Evolutionary conservation across 2,888 invertebrate species (phyloP).

Genomic region (Anoncus sp.): DNA sequence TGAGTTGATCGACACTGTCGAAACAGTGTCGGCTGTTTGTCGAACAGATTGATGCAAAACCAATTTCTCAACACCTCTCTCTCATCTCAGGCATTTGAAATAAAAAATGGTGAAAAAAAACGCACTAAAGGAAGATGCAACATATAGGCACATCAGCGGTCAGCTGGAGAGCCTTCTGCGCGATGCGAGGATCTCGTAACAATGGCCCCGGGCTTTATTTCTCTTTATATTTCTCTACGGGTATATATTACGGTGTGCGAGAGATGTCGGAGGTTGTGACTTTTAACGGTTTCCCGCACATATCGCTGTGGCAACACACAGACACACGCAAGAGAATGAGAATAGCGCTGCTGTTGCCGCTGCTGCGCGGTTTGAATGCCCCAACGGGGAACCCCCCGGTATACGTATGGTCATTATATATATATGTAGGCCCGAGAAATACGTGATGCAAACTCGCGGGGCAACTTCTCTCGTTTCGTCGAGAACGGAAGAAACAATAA

Average conservation of each 20-base stretch:
- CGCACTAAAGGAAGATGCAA: slow-evolving; percentile 17
- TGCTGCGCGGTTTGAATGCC: slow-evolving; percentile 45
- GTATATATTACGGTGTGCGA: slow-evolving; percentile 51
- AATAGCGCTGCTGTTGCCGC: slow-evolving; percentile 42
- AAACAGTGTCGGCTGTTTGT: slow-evolving; percentile 6
- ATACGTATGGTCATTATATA: slow-evolving; percentile 51
- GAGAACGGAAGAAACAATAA: slow-evolving; percentile 37
- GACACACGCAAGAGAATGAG: slow-evolving; percentile 42
- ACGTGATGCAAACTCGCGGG: slow-evolving; percentile 31
- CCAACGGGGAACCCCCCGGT: slow-evolving; percentile 52
- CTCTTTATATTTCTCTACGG: slow-evolving; percentile 42
- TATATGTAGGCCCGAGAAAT: slow-evolving; percentile 41
- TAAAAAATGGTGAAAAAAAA: not conserved
- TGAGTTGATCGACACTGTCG: not conserved
- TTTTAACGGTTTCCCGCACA: slow-evolving; percentile 69
- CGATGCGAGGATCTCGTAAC: slow-evolving; percentile 48
- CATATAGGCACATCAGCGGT: slow-evolving; percentile 24
- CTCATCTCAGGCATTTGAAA: not conserved
- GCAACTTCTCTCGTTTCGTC: slow-evolving; percentile 37
- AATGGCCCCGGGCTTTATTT: slow-evolving; percentile 52
- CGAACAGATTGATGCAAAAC: slow-evolving; percentile 32
- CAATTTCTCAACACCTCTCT: slow-evolving; percentile 14
- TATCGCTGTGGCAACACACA: slow-evolving; percentile 36
- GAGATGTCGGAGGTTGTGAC: slow-evolving; percentile 68
- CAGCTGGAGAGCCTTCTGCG: slow-evolving; percentile 34